Evolutionary conservation across 2,797 vertebrate genomes (phyloP), one percentile per base, ranked within the genome.

Genomic region (Phyllotis vaccarum): DNA sequence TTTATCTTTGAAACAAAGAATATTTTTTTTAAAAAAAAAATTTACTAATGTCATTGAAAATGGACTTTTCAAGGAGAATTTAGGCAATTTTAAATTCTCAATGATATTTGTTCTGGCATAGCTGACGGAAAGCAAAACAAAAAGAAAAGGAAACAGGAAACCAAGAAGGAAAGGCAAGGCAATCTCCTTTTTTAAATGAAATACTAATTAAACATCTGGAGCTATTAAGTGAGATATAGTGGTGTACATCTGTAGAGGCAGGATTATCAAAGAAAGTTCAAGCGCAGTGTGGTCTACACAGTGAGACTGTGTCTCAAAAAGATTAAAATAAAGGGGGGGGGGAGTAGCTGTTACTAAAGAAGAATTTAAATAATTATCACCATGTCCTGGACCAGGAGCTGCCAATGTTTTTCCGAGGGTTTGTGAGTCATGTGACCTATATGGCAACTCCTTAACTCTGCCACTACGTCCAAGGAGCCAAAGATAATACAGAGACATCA

Each of bases 361-460:
- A 96, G 97, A 96, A 91, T 98, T 98, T 97, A 97, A 98, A 98
- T 98, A 98, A 98, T 98, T 98, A 98, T 96, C 85, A 97, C 92
- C 85, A 64, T 96, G 90, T 86, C 94, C 97, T 96, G 97, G 96
- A 96, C 96, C 96, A 97, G 88, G 87, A 93, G 68, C 74, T 95
- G 87, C 17, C 29, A 97, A 97, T 96, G 92, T 88, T 96, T 34
- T 37, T 49, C 62, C 66, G 52, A 60, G 75, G 40, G 40, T 78
- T 72, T 46, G 62, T 66, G 58, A 90, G 56, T 5, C 86, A 34
- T 12, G 22, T 16, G 37, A 58, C 54, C 29, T 83, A 21, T 22
- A 24, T 5, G 34, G 60, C 22, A n/a, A 31, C 60, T 37, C 66
- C n/a, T 74, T 43, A n/a, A 34, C 49, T 90, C 49, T 37, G 31